phyloP scores from a whole-genome alignment of 2,888 invertebrate genomes.

The Andrena trimmerana region DNA sequence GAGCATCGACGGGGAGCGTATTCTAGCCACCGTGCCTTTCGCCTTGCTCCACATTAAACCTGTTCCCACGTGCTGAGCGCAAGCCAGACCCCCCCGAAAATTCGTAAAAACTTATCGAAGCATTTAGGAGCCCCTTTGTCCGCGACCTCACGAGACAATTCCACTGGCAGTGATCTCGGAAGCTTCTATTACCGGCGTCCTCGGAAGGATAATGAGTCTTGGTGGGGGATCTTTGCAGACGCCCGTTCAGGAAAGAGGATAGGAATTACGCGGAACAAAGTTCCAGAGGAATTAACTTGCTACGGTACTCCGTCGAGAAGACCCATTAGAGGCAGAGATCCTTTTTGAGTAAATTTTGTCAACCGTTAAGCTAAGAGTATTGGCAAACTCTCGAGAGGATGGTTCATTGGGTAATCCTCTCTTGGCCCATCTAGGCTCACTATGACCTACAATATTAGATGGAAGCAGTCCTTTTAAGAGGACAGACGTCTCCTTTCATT shows the following conservation, averaged over 20 bases:
- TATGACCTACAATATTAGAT: neutral
- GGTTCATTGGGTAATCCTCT: conserved; percentile 14
- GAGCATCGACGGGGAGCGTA: conserved; percentile 11
- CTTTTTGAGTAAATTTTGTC: conserved; percentile 25
- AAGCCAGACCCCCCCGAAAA: neutral
- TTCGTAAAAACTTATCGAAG: neutral
- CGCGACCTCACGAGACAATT: too few species aligned
- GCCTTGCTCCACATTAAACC: conserved; percentile 12
- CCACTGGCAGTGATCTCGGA: too few species aligned
- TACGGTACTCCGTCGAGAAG: neutral
- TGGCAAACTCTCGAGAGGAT: conserved; percentile 4
- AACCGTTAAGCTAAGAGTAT: conserved; percentile 11
- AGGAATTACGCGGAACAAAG: neutral
- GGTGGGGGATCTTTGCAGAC: neutral
- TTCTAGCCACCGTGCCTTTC: conserved; percentile 3
- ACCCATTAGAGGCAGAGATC: conserved; percentile 6
- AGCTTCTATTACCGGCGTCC: too few species aligned
- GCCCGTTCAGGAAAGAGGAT: neutral
- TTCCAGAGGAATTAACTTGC: neutral
- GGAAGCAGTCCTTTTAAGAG: neutral
- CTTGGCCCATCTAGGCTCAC: neutral
- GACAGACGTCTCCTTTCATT: neutral
- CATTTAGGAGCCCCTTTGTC: too few species aligned
- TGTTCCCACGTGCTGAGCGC: conserved; percentile 18
- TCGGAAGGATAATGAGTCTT: neutral